Base-by-base conservation (phyloP, 2,113 vertebrate species). In the Rhynchomys soricoides region DNA sequence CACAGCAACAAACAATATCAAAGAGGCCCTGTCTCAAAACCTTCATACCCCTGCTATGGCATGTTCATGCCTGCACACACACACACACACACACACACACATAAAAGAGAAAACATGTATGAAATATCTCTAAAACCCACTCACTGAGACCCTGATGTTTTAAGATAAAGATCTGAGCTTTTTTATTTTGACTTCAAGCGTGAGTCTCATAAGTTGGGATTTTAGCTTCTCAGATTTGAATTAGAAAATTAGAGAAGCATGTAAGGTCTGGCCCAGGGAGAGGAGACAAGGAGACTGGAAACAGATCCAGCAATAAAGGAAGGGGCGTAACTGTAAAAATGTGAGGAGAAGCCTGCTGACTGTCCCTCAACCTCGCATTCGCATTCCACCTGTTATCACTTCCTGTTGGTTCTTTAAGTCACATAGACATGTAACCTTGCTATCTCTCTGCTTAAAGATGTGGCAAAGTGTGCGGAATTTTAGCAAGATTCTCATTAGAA, bases 121-220 rank as follows among this genome's bases (percentile, higher is more conserved):
- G 79, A 79, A 93, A 50, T 45, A n/a, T n/a, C 64, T 89, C 48
- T 17, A 3, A 88, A 78, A 34, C 73, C 22, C 29, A 62, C 75
- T 88, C 10, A 43, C 29, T 48, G 26, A 90, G 62, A 91, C 37
- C 40, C 40, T 52, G 19, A 75, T 34, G 77, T 3, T 87, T 64
- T 64, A 37, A 48, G 3, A 19, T 79, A 55, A 29, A 48, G 17
- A 86, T 74, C 50, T 92, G 22, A 12, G 4, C 57, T 50, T 87
- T 50, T 94, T 89, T 79, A 79, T 68, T 89, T 82, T 94, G 62
- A 43, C 50, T 86, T 92, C 31, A 90, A 86, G 43, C 88, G 6
- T 89, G 40, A 77, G 2, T 87, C 70, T 78, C 16, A 13, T 85
- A 95, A 70, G 2, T 86, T 86, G 92, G 26, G 12, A n/a, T 82